phyloP scores from a whole-genome alignment of 2,113 vertebrate genomes.

The Rana temporaria region DNA sequence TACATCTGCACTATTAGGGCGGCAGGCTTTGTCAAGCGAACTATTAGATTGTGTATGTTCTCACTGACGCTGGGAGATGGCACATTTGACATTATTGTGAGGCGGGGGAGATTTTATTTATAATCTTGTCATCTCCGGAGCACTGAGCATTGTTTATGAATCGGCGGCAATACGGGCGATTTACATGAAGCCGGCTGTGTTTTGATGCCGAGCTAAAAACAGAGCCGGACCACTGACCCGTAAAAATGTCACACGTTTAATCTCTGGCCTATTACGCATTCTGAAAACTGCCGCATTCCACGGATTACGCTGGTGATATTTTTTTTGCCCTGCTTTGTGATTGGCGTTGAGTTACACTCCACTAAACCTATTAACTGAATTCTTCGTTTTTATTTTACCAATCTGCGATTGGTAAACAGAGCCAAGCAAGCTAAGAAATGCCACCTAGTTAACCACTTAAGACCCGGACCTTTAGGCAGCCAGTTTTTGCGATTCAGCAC shows the following conservation, averaged over 20 bases:
- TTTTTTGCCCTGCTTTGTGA: neutral
- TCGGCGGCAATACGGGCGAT: neutral
- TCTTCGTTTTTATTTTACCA: neutral
- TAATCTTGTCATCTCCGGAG: conserved; percentile 18
- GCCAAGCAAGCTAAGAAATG: too few relatives aligned
- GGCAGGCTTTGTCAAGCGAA: neutral
- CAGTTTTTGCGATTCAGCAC: too few relatives aligned
- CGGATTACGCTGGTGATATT: neutral
- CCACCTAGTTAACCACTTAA: too few relatives aligned
- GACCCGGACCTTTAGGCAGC: too few relatives aligned
- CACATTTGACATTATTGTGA: neutral
- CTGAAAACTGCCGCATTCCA: neutral
- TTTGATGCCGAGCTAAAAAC: neutral
- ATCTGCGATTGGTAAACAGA: too few relatives aligned
- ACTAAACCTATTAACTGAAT: neutral
- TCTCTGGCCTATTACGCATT: conserved; percentile 14
- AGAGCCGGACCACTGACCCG: conserved; percentile 7
- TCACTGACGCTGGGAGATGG: neutral
- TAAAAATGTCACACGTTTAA: conserved; percentile 30
- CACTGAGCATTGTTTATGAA: conserved; percentile 6
- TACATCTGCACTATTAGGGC: neutral
- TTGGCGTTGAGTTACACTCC: neutral
- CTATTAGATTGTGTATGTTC: neutral
- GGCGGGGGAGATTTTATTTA: conserved; percentile 1
- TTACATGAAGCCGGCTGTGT: neutral